Evolutionary conservation across 1,140 invertebrate genomes (phyloP).

Genomic region (Dufourea novaeangliae): DNA sequence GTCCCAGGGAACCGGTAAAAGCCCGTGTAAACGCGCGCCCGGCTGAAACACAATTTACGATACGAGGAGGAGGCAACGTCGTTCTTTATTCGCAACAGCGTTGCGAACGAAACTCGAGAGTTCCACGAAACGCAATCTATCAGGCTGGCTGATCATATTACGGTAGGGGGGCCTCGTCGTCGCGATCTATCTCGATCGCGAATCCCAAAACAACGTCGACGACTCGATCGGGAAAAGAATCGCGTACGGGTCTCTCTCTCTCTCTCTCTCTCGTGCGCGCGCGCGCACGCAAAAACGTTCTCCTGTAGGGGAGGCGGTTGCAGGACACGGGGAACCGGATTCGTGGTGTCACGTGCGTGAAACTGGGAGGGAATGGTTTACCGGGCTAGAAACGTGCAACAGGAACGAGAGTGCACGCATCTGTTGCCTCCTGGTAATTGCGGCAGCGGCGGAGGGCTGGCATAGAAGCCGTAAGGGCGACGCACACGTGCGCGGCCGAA

Average conservation of each 20-base stretch:
- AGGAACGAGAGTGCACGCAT: slow-evolving; percentile 52
- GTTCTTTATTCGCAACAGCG: no score
- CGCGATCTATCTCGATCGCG: not conserved
- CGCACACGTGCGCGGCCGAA: slow-evolving; percentile 43
- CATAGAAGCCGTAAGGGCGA: slow-evolving; percentile 35
- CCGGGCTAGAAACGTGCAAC: slow-evolving; percentile 37
- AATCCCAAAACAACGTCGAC: not conserved
- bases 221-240: not conserved
- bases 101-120: no score
- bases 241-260: no score
- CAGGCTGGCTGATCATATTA: not conserved
- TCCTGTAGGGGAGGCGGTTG: not conserved
- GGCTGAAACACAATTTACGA: not conserved
- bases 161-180: not conserved
- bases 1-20: not conserved
- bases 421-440: slow-evolving; percentile 61
- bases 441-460: slow-evolving; percentile 13
- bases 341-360: slow-evolving; percentile 26
- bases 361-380: slow-evolving; percentile 12
- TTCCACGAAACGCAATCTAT: not conserved
- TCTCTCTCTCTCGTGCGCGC: no score
- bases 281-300: not conserved
- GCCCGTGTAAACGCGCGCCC: not conserved
- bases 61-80: no score
- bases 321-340: not conserved